Base-by-base conservation (phyloP, 2,113 vertebrate genomes). In the Perognathus longimembris region DNA sequence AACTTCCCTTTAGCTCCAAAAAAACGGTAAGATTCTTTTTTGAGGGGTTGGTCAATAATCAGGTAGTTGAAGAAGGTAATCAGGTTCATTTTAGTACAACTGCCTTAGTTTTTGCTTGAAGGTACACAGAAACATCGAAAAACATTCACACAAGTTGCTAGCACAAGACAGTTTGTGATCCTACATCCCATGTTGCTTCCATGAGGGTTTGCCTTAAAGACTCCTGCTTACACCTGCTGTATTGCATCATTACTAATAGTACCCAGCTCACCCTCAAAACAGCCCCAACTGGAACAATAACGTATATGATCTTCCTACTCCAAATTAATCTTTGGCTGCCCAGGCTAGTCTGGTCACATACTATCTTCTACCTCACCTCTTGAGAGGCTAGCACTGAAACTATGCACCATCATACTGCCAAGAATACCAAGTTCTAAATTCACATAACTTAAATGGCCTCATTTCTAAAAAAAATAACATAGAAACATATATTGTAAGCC, bases 1-100 rank as follows among this genome's bases (percentile, higher is more conserved):
- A 86, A 74, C 61, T 67, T 1, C 57, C 61, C 91, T 50, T 78
- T 82, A 57, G 14, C 89, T 78, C 42, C 15, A 77, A 88, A 93
- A 64, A 50, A 73, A 10, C 18, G 8, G 32, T 42, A 28, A 73
- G 32, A 81, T 20, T 70, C 54, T 90, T 92, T n/a, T 36, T 14
- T 91, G 67, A 59, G 50, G 71, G 84, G 15, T 59, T 40, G 59
- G 1, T 50, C 50, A 22, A 2, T 70, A 61, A 63, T 30, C 9
- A 36, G 22, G 42, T 42, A 28, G 45, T 79, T 75, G 57, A 75
- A 71, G 5, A 20, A 77, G 86, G 5, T 32, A 76, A 0, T 26
- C n/a, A 36, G 0, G 7, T 83, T 71, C 22, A 12, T 54, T 74
- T 61, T 18, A 61, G 26, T 24, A 50, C 32, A n/a, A 7, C 12